Conservation (phyloP, 2,113 vertebrate species). For the Chionomys nivalis region DNA sequence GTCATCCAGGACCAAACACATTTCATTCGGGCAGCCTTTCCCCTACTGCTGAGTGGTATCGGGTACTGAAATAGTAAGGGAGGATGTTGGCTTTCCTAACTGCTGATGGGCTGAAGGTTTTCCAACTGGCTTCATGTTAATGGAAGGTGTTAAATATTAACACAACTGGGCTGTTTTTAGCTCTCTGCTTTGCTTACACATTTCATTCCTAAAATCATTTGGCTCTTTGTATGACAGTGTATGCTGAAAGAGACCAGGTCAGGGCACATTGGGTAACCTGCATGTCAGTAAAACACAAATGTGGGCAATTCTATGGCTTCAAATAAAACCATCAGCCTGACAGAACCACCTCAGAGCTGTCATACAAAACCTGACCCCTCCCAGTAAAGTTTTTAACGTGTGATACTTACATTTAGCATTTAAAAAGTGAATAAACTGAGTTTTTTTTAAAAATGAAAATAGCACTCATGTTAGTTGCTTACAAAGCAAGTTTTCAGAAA, state of each 20-base stretch:
- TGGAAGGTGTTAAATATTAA: slow-evolving; percentile 80
- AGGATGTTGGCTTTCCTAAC: slow-evolving; percentile 69
- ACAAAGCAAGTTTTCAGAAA: not conserved
- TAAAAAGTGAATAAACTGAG: not conserved
- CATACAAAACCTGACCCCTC: not conserved
- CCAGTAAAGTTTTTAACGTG: not conserved
- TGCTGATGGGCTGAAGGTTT: slow-evolving; percentile 70
- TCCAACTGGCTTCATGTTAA: slow-evolving; percentile 68
- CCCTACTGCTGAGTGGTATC: slow-evolving; percentile 84
- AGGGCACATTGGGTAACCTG: not conserved
- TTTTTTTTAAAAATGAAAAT: not conserved
- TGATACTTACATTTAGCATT: not conserved
- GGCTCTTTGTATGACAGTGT: not conserved
- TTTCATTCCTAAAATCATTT: slow-evolving; percentile 47
- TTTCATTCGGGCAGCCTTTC: slow-evolving; percentile 79
- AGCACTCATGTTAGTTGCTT: not conserved
- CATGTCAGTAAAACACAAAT: not conserved
- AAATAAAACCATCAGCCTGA: not conserved
- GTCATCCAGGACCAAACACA: slow-evolving; percentile 67
- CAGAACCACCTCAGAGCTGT: not conserved
- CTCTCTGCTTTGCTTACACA: slow-evolving; percentile 29
- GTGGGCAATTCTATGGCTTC: not conserved
- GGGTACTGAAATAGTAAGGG: slow-evolving; percentile 86
- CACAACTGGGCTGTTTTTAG: slow-evolving; percentile 53
- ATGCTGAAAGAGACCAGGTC: not conserved